Evolutionary conservation across 92 coral and sea anemone species (phyloP).

Genomic region (Actinostola sp.): DNA sequence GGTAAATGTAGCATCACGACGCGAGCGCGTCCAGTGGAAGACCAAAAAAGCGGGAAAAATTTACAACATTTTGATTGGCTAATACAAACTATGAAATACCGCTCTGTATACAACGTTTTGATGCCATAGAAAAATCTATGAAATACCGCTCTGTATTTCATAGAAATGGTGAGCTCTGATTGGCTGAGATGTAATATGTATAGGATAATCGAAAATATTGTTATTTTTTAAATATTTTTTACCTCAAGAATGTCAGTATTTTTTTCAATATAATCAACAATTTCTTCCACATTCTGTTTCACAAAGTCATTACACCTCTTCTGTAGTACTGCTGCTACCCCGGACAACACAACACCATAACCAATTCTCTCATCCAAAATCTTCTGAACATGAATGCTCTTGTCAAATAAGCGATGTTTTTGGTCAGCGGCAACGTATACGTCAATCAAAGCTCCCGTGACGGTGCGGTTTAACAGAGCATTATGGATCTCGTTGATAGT

Average conservation of each 20-base stretch:
- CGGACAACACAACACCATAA: slow-evolving; percentile 49
- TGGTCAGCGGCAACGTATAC: slow-evolving; percentile 65
- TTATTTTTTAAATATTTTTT: no score
- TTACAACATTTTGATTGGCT: no score
- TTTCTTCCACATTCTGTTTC: background rate
- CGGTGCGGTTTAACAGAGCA: slow-evolving; percentile 18
- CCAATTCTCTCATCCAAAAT: slow-evolving; percentile 26
- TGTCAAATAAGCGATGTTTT: slow-evolving; percentile 22
- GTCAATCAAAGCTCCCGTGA: slow-evolving; percentile 51
- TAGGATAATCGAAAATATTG: no score
- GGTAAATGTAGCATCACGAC: no score
- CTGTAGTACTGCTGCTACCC: slow-evolving; percentile 18
- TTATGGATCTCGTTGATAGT: slow-evolving; percentile 37
- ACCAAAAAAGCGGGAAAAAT: no score
- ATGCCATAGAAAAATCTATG: no score
- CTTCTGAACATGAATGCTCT: slow-evolving; percentile 19
- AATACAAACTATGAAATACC: no score
- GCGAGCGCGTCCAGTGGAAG: no score
- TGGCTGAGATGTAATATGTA: no score
- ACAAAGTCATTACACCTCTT: slow-evolving; percentile 21
- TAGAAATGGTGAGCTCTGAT: no score
- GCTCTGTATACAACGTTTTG: no score
- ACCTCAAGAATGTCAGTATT: slow-evolving; percentile 35
- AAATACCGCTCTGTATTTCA: no score
- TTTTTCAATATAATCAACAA: slow-evolving; percentile 6